Evolutionary conservation across 2,113 vertebrate genomes (phyloP), one percentile per base, ranked within the genome.

Genomic region (Takifugu bimaculatus): DNA sequence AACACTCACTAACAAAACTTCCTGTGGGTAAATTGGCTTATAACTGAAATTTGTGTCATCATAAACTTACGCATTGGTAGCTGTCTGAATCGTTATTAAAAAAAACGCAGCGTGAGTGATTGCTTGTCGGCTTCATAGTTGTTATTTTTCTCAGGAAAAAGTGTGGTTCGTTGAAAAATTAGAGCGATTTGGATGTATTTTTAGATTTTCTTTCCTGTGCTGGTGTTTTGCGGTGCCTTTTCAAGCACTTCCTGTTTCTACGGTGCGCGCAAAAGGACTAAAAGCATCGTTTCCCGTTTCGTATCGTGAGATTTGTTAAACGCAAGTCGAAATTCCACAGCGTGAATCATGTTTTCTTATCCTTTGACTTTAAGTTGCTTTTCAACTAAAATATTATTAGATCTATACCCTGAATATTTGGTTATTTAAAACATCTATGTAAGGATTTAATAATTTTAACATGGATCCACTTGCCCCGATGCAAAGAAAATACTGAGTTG

Each of bases 11-110:
- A 11, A 39, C 35, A 39, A 54, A 20, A 54, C 56, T 50, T 14
- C 29, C 26, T 51, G 15, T 2, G 14, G 50, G 65, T 80, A 72
- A 54, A 62, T 55, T 78, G 69, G 61, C 74, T 14, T 43, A 15
- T 6, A 13, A 39, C 15, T n/a, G n/a, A 25, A 10, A 74, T 45
- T 63, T 26, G 35, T 50, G 25, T 50, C 3, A 26, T 39, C 32
- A 5, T 44, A 45, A 78, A 92, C 91, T 91, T 88, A 92, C 91
- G 78, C 91, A 91, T 84, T 73, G 83, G 78, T 90, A 88, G 62
- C 91, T 89, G 25, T 88, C 83, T 44, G 85, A 79, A 1, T 75
- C 54, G 50, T 81, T 63, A 4, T 77, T 89, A 74, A 91, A 87
- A 56, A 85, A 80, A 57, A 77, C 73, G 59, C 91, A 92, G 25